These are phyloP conservation scores for Manis pentadactyla DNA, from an alignment of 2,797 vertebrate species.

Conservation along the genomic window DNA sequence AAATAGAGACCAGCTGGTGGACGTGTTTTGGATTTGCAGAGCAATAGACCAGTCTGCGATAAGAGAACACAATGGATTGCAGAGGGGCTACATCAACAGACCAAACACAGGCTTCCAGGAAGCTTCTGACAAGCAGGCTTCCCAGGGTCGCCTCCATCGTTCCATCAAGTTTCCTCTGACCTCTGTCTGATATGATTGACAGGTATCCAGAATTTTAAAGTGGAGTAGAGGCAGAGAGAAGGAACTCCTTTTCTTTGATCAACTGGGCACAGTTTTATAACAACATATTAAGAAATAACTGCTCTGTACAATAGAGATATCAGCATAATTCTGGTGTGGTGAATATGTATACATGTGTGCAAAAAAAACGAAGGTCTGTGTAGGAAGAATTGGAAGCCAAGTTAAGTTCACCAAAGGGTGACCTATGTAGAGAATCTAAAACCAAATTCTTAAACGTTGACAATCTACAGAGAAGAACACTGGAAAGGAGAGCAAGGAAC, in stretches of 20 bases:
- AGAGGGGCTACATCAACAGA: not conserved
- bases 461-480: not conserved
- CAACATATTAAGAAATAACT: slow-evolving; percentile 12
- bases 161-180: not conserved
- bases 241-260: not conserved
- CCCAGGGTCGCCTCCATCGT: not conserved
- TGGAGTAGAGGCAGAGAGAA: slow-evolving; percentile 6
- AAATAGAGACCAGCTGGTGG: slow-evolving; percentile 39
- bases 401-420: not conserved
- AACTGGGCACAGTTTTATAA: not conserved
- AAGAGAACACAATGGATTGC: not conserved
- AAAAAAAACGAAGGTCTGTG: not conserved
- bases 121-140: not conserved
- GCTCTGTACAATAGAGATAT: slow-evolving; percentile 35
- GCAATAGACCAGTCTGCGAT: not conserved
- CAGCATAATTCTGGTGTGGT: not conserved
- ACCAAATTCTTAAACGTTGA: not conserved
- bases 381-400: not conserved
- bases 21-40: slow-evolving; percentile 53
- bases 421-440: slow-evolving; percentile 1
- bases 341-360: not conserved
- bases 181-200: not conserved
- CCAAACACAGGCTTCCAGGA: not conserved
- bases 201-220: slow-evolving; percentile 17
- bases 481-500: not conserved